These are phyloP conservation scores for Sebastes fasciatus DNA, from an alignment of 2,113 vertebrate genomes.

Conservation along the genomic window DNA sequence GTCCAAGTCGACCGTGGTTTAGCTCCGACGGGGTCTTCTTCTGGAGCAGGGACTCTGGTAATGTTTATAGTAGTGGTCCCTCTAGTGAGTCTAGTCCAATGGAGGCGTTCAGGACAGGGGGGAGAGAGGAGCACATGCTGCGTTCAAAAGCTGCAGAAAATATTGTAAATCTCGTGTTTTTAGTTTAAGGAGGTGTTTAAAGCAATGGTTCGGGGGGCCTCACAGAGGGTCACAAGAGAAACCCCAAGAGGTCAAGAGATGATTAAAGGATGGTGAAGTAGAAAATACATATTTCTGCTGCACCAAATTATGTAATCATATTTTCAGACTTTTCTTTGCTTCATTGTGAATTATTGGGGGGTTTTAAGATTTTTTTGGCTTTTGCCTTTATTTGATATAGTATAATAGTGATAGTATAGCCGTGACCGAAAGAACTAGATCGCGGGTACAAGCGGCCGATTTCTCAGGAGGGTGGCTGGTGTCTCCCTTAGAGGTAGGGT, in stretches of 20 bases:
- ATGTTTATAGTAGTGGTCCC: constrained; percentile 72
- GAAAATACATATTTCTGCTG: background rate
- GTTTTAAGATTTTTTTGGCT: too few species aligned
- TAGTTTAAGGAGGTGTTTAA: background rate
- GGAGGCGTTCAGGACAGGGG: constrained; percentile 63
- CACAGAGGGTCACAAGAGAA: background rate
- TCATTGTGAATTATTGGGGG: background rate
- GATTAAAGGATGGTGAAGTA: background rate
- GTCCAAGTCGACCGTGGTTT: constrained; percentile 1
- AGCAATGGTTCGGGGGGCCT: background rate
- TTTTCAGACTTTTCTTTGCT: background rate
- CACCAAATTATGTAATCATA: too few species aligned
- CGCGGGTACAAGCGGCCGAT: too few species aligned
- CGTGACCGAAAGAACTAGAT: too few species aligned
- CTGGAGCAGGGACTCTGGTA: constrained; percentile 45
- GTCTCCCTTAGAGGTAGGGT: too few species aligned
- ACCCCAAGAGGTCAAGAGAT: background rate
- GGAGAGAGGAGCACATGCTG: constrained; percentile 41
- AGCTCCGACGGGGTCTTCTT: constrained; percentile 43
- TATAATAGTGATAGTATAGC: too few species aligned
- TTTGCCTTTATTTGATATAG: too few species aligned
- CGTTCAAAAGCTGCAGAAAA: constrained; percentile 42
- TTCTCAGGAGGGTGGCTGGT: too few species aligned
- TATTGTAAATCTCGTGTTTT: background rate
- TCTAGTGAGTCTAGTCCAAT: constrained; percentile 46